Base-by-base conservation (phyloP, 2,113 vertebrate genomes). In the Cheilinus undulatus region DNA sequence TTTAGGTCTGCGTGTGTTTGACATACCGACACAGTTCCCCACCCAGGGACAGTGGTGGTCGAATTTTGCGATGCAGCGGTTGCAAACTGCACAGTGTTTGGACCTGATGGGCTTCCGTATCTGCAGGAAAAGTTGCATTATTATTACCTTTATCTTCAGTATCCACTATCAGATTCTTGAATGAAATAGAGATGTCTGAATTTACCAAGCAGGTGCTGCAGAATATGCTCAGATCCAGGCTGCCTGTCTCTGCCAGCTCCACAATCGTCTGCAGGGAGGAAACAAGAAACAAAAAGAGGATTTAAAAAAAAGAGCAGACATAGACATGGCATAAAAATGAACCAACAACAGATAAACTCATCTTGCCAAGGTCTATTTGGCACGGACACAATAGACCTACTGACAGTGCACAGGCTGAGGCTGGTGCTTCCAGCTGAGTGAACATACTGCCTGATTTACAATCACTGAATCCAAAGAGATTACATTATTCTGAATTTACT, bases 1-100 rank as follows among this genome's bases (percentile, higher is more conserved):
- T 23, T 51, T 49, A 15, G 23, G 32, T 3, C 23, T 12, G 2
- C 20, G 27, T 1, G 27, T 19, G 34, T 45, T 0, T 38, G 10
- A 96, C 98, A 85, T 93, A 99, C 98, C 98, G 59, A 99, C 98
- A 76, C 98, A 99, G 92, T 99, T 99, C n/a, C 97, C 97, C 86
- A 99, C 97, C 98, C 97, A 99, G 0, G 98, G 98, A 72, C 97
- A 99, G 91, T 99, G 98, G 89, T 99, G 98, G 93, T 99, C 97
- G 49, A 99, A 99, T 91, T 99, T 99, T 0, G 97, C 97, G 88
- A 99, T 98, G 91, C 98, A 99, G 51, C 97, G 96, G 91, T 99
- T 99, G 78, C 98, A 99, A 50, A 99, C 97, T 15, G 97, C 97
- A 75, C 97, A 99, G 80, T 98, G 98, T 93, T 99, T 99, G 91